Base-by-base conservation (phyloP, 2,888 invertebrate species). In the Polietes domitor region DNA sequence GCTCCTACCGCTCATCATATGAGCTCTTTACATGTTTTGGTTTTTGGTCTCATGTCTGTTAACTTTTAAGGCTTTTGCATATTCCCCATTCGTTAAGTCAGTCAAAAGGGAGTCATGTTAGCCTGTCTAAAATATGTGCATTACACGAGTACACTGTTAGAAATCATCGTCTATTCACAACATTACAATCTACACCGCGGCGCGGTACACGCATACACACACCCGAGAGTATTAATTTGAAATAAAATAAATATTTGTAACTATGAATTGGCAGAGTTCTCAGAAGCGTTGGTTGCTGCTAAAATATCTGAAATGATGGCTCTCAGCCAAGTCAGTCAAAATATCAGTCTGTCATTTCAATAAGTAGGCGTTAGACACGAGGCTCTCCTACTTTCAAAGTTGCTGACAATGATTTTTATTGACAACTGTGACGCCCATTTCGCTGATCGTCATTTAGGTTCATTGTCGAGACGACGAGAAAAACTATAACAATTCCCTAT, bases 91-190 rank as follows among this genome's bases (percentile, higher is more conserved):
- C 68, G 55, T 76, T 68, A 26, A 19, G 50, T 63, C 26, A 68
- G 76, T 53, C 76, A 70, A 76, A 76, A 68, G 17, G 37, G n/a
- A 68, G 68, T 2, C 37, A 15, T 0, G 28, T 61, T 61, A 32
- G n/a, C n/a, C n/a, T 71, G 1, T 26, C 9, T 17, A n/a, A n/a
- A n/a, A n/a, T n/a, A n/a, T n/a, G n/a, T n/a, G n/a, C n/a, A n/a
- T n/a, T n/a, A n/a, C n/a, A n/a, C n/a, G n/a, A n/a, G n/a, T n/a
- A n/a, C n/a, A n/a, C n/a, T n/a, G n/a, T n/a, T n/a, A n/a, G n/a
- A n/a, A n/a, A n/a, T n/a, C n/a, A n/a, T n/a, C n/a, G n/a, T n/a
- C n/a, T n/a, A n/a, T n/a, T n/a, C n/a, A n/a, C n/a, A n/a, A n/a
- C n/a, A n/a, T n/a, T n/a, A n/a, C n/a, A n/a, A n/a, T n/a, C n/a